Evolutionary conservation across 1,140 invertebrate genomes (phyloP).

Genomic region (Nebria ingens): DNA sequence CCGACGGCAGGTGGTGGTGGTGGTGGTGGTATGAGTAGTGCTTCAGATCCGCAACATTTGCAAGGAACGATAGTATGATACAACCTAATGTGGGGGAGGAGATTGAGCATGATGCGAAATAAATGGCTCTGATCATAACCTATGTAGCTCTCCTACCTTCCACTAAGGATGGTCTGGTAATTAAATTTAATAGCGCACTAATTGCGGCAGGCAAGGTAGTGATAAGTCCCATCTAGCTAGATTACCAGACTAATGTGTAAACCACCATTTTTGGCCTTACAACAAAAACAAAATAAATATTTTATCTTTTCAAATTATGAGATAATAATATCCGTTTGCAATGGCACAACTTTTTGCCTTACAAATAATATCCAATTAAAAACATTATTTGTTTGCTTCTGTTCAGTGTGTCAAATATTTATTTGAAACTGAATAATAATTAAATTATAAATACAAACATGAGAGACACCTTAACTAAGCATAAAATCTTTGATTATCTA

Average conservation of each 20-base stretch:
- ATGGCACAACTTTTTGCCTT: no score
- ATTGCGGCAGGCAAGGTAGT: not conserved
- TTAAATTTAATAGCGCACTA: not conserved
- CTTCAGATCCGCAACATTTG: slow-evolving; percentile 61
- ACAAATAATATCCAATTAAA: no score
- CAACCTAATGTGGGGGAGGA: slow-evolving; percentile 79
- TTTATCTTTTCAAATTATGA: no score
- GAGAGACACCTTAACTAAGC: no score
- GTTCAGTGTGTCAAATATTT: no score
- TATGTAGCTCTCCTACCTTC: slow-evolving; percentile 21
- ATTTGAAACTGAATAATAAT: no score
- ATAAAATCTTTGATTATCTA: no score
- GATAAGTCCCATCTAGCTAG: not conserved
- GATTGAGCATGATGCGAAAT: slow-evolving; percentile 56
- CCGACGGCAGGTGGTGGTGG: slow-evolving; percentile 19
- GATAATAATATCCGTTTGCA: no score
- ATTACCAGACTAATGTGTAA: not conserved
- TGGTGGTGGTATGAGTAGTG: slow-evolving; percentile 13
- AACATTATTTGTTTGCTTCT: no score
- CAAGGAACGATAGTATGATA: slow-evolving; percentile 89
- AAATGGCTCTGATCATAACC: slow-evolving; percentile 47
- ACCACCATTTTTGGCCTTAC: slow-evolving; percentile 7
- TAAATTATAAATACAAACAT: no score
- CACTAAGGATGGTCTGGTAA: slow-evolving; percentile 18
- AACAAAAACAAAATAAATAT: no score